Evolutionary conservation across 1,140 invertebrate species (phyloP).

Genomic region (Cydia amplana): DNA sequence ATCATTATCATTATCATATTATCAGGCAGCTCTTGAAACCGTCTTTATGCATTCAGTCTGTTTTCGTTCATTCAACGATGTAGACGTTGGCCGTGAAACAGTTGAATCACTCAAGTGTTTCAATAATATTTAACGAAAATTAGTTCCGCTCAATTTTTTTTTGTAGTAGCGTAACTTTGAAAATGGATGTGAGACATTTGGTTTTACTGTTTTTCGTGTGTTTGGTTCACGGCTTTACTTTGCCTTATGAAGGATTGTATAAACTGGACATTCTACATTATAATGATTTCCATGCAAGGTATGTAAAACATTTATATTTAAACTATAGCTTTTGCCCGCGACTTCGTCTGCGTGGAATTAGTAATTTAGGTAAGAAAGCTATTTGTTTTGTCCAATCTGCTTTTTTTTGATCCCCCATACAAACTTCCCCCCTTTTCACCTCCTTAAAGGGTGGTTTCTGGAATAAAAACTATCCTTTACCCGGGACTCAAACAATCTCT

Average conservation of each 20-base stretch:
- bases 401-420: too few species aligned
- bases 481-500: too few species aligned
- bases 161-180: neutral
- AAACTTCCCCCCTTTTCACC: too few species aligned
- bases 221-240: conserved; percentile 49
- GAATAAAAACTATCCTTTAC: too few species aligned
- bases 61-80: neutral
- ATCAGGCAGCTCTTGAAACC: neutral
- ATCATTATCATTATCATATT: conserved; percentile 1
- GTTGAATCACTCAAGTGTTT: neutral
- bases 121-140: neutral
- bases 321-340: too few species aligned
- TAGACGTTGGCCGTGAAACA: neutral
- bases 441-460: too few species aligned
- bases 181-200: neutral
- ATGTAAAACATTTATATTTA: conserved; percentile 38
- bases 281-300: conserved; percentile 73
- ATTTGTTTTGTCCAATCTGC: too few species aligned
- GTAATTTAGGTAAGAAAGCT: too few species aligned
- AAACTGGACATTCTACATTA: conserved; percentile 68
- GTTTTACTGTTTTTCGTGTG: conserved; percentile 1
- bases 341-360: too few species aligned
- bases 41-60: neutral
- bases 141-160: neutral
- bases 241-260: conserved; percentile 67